A percentile compares a stretch with the other conserved stretches of the same genome.
phyloP scores from a whole-genome alignment of 2,113 vertebrate species.

The Sebastes schlegelii region DNA sequence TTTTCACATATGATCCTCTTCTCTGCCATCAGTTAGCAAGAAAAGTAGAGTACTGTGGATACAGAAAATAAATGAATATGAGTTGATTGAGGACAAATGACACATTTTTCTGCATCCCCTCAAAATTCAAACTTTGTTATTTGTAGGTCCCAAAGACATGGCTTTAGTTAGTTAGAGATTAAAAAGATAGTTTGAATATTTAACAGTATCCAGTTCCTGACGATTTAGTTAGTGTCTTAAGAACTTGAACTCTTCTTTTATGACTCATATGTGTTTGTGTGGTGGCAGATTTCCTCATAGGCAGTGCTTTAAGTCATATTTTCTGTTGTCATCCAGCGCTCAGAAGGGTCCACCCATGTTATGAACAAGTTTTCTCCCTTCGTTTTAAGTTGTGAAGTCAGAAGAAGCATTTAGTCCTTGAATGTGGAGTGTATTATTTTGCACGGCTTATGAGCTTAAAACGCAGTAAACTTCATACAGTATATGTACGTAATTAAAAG shows the following conservation, averaged over 20 bases:
- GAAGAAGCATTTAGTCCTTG: conserved; percentile 37
- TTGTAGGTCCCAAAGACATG: too few relatives aligned
- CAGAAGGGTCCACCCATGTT: conserved; percentile 10
- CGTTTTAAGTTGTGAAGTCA: not conserved
- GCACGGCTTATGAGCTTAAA: conserved; percentile 26
- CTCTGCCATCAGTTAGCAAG: not conserved
- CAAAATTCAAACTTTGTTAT: too few relatives aligned
- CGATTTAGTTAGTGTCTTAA: not conserved
- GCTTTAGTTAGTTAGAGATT: not conserved
- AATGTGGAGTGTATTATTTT: conserved; percentile 21
- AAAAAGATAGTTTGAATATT: not conserved
- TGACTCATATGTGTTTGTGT: not conserved
- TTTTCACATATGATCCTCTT: not conserved
- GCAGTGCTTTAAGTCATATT: conserved; percentile 2
- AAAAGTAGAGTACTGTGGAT: not conserved
- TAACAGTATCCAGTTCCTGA: not conserved
- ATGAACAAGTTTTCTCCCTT: not conserved
- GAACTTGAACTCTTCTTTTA: not conserved
- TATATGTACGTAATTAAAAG: not conserved
- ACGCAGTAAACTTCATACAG: not conserved
- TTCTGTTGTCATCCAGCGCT: not conserved
- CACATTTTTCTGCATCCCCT: not conserved
- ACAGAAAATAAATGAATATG: not conserved
- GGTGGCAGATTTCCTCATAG: conserved; percentile 1
- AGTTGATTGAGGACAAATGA: not conserved